Evolutionary conservation across 2,888 invertebrate genomes (phyloP).

Genomic region (Seira ritae): DNA sequence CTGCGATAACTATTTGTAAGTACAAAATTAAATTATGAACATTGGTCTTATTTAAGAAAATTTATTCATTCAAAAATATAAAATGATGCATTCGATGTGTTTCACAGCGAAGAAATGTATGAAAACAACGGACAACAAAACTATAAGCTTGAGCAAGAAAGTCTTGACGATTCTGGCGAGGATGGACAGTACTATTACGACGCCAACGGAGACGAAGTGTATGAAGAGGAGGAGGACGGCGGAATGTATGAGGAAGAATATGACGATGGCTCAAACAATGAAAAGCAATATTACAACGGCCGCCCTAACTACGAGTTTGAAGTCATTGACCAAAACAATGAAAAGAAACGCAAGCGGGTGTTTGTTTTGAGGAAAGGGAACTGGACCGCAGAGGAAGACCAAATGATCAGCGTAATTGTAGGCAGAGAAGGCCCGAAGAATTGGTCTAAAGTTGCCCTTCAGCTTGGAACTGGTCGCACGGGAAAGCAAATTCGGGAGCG

Average conservation of each 20-base stretch:
- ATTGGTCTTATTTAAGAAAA: not conserved
- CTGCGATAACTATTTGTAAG: constrained; percentile 45
- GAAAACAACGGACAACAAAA: constrained; percentile 19
- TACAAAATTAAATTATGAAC: not conserved
- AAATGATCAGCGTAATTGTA: constrained; percentile 47
- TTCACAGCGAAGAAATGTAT: constrained; percentile 42
- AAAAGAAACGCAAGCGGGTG: constrained; percentile 39
- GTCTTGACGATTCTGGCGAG: constrained; percentile 25
- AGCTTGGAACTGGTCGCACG: constrained; percentile 28
- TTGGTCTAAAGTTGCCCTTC: constrained; percentile 41
- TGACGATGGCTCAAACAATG: not conserved
- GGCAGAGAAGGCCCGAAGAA: constrained; percentile 33
- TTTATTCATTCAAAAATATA: no score
- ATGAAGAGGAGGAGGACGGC: constrained; percentile 18
- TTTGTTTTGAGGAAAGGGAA: constrained; percentile 44
- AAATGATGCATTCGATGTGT: no score
- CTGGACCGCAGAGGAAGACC: constrained; percentile 39
- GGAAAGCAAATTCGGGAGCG: constrained; percentile 40
- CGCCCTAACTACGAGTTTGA: constrained; percentile 29
- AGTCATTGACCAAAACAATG: constrained; percentile 2
- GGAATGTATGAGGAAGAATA: constrained; percentile 33
- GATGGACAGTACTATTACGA: constrained; percentile 39
- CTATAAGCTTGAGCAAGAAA: constrained; percentile 21
- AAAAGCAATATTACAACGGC: constrained; percentile 29
- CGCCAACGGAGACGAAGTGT: constrained; percentile 33